Evolutionary conservation across 2,888 invertebrate species (phyloP).

Genomic region (Agrochola circellaris): DNA sequence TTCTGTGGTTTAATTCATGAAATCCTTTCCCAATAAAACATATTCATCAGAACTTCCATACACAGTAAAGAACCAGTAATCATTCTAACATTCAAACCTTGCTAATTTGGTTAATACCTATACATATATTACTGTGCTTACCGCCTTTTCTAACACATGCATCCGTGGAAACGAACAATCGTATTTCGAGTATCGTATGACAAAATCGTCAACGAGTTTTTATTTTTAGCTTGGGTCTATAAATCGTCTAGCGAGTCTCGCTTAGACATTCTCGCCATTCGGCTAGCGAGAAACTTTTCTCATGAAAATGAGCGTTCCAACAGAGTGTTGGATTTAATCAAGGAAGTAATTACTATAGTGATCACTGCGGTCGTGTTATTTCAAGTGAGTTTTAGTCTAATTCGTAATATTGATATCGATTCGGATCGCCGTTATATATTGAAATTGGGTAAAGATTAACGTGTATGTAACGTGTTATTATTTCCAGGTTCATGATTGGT

Average conservation of each 20-base stretch:
- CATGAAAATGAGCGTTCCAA: constrained; percentile 15
- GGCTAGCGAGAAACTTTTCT: not conserved
- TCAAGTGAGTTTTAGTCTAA: constrained; percentile 21
- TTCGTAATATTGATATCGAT: constrained; percentile 19
- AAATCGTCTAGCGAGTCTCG: not conserved
- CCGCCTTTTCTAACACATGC: no score
- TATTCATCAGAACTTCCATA: no score
- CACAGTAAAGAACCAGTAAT: no score
- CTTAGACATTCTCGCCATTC: no score
- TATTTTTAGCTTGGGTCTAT: not conserved
- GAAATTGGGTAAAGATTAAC: constrained; percentile 3
- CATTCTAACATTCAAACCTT: no score
- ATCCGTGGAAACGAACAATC: not conserved
- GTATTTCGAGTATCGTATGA: not conserved
- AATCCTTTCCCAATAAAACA: no score
- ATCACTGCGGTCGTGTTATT: constrained; percentile 23
- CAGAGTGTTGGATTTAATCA: constrained; percentile 47
- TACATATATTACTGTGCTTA: no score
- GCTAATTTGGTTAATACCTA: no score
- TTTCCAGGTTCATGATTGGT: constrained; percentile 8
- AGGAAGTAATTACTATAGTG: constrained; percentile 43
- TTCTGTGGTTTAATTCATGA: no score
- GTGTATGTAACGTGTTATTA: not conserved
- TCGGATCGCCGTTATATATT: constrained; percentile 11
- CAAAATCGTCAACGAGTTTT: not conserved